Conservation (phyloP, 2,888 invertebrate genomes). For the Pocota personata region DNA sequence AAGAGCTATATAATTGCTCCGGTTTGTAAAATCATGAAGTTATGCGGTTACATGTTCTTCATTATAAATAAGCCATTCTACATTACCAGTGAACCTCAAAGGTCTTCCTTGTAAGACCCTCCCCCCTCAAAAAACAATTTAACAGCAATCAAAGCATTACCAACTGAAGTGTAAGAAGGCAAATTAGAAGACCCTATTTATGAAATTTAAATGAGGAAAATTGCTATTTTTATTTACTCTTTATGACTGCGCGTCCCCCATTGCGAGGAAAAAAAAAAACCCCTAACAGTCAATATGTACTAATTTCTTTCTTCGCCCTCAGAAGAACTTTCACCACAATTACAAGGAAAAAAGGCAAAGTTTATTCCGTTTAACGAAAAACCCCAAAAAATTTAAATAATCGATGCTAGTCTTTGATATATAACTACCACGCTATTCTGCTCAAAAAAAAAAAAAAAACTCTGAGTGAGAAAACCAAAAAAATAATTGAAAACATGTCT, state of each 20-base stretch:
- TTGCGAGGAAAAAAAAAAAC: background rate
- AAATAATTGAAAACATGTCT: conserved; percentile 70
- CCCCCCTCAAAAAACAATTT: conserved; percentile 28
- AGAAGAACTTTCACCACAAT: conserved; percentile 1
- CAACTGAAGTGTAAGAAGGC: conserved; percentile 28
- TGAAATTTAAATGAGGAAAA: conserved; percentile 41
- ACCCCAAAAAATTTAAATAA: conserved; percentile 46
- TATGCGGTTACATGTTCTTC: background rate
- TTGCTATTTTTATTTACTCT: conserved; percentile 22
- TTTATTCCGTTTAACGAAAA: conserved; percentile 2
- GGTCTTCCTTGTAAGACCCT: background rate
- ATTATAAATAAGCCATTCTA: background rate
- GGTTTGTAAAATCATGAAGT: background rate
- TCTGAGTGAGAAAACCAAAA: conserved; percentile 6
- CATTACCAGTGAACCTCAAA: background rate
- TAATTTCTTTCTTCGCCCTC: conserved; percentile 21
- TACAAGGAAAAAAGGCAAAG: background rate
- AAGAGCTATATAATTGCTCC: too few species aligned
- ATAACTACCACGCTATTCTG: background rate
- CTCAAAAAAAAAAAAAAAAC: background rate
- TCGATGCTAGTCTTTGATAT: conserved; percentile 45
- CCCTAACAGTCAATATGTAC: conserved; percentile 30
- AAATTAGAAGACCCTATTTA: conserved; percentile 47
- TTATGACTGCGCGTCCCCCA: background rate
- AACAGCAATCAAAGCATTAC: conserved; percentile 23